These are phyloP conservation scores for Chirona hameri DNA, from an alignment of 2,888 invertebrate species.

Conservation along the genomic window DNA sequence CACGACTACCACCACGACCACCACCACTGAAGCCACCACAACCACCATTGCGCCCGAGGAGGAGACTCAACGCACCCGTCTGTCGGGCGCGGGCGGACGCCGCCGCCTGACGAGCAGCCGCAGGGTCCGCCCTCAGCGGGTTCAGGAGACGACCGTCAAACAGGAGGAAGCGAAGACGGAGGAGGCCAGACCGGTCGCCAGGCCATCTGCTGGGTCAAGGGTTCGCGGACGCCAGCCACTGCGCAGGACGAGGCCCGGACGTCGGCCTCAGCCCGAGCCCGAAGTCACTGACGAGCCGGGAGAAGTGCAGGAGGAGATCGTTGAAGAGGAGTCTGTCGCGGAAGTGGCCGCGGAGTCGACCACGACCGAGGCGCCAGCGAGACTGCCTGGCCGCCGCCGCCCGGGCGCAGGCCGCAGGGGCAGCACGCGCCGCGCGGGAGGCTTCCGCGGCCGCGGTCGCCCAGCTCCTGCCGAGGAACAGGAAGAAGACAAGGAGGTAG, in stretches of 20 bases:
- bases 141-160: neutral
- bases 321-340: neutral
- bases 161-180: neutral
- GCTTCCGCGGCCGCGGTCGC: neutral
- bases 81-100: neutral
- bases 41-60: neutral
- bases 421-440: no score
- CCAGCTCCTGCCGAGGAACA: neutral
- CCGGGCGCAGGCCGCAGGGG: neutral
- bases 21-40: neutral
- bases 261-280: neutral
- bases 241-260: neutral
- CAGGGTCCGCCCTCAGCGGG: neutral
- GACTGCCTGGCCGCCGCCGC: neutral
- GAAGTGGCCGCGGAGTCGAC: neutral
- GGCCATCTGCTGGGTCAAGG: neutral
- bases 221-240: neutral
- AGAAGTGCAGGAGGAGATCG: neutral
- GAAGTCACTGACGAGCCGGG: no score
- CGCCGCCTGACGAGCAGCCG: neutral
- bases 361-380: neutral
- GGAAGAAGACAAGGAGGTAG: neutral
- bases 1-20: neutral
- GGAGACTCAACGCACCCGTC: neutral
- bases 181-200: no score